Conservation (phyloP, 2,797 vertebrate species). For the Chelon auratus region DNA sequence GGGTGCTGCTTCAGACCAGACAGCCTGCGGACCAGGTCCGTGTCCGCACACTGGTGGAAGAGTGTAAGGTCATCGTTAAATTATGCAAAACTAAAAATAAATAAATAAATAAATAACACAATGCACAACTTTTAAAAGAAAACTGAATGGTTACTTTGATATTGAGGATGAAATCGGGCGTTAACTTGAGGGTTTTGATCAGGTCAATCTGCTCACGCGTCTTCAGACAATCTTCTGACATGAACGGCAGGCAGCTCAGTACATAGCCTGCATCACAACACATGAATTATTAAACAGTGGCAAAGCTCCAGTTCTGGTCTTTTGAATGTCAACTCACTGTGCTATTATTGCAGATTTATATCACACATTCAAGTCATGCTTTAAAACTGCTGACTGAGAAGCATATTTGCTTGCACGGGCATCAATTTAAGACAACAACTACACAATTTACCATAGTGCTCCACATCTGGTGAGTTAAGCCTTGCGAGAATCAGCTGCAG, state of each 20-base stretch:
- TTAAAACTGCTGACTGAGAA: not conserved
- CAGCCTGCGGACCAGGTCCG: slow-evolving; percentile 88
- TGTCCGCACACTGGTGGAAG: slow-evolving; percentile 87
- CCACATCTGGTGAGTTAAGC: slow-evolving; percentile 87
- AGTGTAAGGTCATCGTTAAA: not conserved
- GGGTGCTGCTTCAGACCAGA: slow-evolving; percentile 88
- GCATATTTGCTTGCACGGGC: not conserved
- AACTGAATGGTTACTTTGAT: slow-evolving; percentile 88
- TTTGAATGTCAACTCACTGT: not conserved
- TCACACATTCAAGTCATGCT: not conserved
- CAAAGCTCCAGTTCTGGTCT: not conserved
- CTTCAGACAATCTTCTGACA: slow-evolving; percentile 86
- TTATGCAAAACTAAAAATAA: not conserved
- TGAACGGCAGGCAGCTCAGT: slow-evolving; percentile 90
- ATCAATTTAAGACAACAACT: not conserved
- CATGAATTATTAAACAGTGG: not conserved
- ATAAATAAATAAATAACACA: not conserved
- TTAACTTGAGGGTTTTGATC: slow-evolving; percentile 88
- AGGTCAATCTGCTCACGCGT: slow-evolving; percentile 88
- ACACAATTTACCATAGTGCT: slow-evolving; percentile 89
- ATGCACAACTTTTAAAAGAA: not conserved
- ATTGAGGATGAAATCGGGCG: slow-evolving; percentile 94
- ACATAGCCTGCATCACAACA: slow-evolving; percentile 89
- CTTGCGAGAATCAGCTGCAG: slow-evolving; percentile 87
- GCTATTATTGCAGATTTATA: not conserved